Conservation (phyloP, 2,888 invertebrate species). For the Trachelus iudaicus region DNA sequence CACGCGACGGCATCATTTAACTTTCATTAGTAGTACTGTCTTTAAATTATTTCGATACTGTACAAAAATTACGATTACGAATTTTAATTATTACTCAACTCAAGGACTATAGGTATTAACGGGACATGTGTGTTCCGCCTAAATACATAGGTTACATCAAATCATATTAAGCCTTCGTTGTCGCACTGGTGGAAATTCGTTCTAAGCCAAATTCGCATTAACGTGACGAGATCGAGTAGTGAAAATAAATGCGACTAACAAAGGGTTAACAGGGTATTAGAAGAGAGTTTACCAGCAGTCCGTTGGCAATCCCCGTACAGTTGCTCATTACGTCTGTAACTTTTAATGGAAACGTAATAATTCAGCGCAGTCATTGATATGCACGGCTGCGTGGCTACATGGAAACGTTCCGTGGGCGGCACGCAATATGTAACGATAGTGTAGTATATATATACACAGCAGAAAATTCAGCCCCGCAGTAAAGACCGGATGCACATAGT, state of each 20-base stretch:
- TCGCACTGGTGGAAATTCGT: background rate
- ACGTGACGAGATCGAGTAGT: background rate
- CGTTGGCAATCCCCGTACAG: constrained; percentile 5
- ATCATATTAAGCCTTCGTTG: background rate
- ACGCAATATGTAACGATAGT: background rate
- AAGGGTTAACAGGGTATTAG: background rate
- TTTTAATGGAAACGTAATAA: constrained; percentile 55
- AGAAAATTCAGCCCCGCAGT: background rate
- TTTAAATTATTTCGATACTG: background rate
- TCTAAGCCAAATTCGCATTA: background rate
- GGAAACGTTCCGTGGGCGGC: constrained; percentile 3
- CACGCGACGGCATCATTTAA: background rate
- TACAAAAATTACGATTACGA: background rate
- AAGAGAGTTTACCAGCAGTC: background rate
- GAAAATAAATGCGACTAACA: background rate
- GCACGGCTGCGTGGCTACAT: constrained; percentile 26
- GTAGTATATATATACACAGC: background rate
- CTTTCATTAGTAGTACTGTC: background rate
- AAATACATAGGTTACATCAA: background rate
- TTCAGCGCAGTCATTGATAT: constrained; percentile 47
- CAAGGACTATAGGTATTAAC: background rate
- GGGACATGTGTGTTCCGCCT: background rate
- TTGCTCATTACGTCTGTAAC: constrained; percentile 42
- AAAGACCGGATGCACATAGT: background rate
- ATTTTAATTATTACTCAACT: background rate